Evolutionary conservation across 1,140 invertebrate species (phyloP), one percentile per base, ranked within the genome.

Genomic region (Drosophila teissieri): DNA sequence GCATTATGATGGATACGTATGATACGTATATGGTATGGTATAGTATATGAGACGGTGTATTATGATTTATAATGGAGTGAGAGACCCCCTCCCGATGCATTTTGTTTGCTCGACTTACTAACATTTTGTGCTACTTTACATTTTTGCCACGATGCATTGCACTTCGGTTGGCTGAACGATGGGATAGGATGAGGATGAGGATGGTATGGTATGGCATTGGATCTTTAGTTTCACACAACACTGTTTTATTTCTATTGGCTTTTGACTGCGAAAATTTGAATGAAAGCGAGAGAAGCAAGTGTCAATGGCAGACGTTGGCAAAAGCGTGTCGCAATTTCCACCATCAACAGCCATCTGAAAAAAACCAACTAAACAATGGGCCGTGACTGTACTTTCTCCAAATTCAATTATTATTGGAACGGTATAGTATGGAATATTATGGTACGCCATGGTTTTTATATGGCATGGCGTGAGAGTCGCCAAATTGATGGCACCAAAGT

Each of bases 291-390:
- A 24, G 68, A 39, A 58, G 34, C 64, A 76, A 70, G 78, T 79
- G 80, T 86, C 82, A 85, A 81, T 85, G 78, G 51, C 75, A 81
- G 53, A 53, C 39, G 42, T 53, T 36, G 65, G 58, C 78, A 82
- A 83, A 84, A 88, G 82, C 83, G 83, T 86, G 83, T 86, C 83
- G 78, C 74, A 63, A 88, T 85, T 78, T 77, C 75, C 82, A 86
- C 62, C 79, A 60, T 55, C 61, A 53, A 65, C 2, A 31, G 19
- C 31, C 31, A 65, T 68, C 61, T 17, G 48, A 42, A 24, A 62
- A 62, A 65, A 36, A 44, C 4, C 54, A 36, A 58, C 55, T 60
- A 77, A 53, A 77, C 83, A 86, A 86, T 86, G 75, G 78, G 72
- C 51, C 60, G 56, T 42, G 61, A 54, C 82, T 80, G 55, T 81